Base-by-base conservation (phyloP, 1,140 invertebrate species). In the Papilio glaucus region DNA sequence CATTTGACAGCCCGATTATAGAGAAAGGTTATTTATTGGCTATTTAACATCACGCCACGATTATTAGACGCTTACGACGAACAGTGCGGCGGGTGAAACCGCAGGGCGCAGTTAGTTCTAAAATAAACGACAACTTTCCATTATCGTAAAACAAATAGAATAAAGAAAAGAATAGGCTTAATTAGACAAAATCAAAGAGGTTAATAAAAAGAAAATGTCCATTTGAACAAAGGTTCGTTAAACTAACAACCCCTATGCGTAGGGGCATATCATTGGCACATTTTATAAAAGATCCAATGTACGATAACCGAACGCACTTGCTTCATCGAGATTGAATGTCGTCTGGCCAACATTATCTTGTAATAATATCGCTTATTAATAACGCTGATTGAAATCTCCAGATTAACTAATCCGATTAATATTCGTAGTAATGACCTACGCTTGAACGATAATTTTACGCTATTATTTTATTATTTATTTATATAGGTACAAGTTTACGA, bases 371-470 rank as follows among this genome's bases (percentile, higher is more conserved):
- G 45, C 18, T 49, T 2, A 24, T 57, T 57, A 24, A 8, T 21
- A 57, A 24, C 21, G 21, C 49, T 57, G 21, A 26, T 57, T 57
- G 4, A 26, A 57, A 57, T 26, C 4, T 57, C 24, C 29, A 33
- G 29, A 26, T 57, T 57, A 4, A 53, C 21, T 53, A 57, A 57
- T 57, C 49, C 49, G 49, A 57, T 57, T 57, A 57, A 13, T 57
- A 57, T 24, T 24, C 21, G 49, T 57, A 57, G 49, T 57, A 57
- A 57, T 57, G 49, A 57, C 49, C 49, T 57, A 57, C 49, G 49
- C 10, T 57, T 57, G 49, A 26, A 57, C 49, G 49, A 57, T 57
- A 57, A 57, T 12, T 13, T 26, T 57, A 57, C 49, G 10, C 18
- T 57, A 57, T 57, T 21, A 21, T 9, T n/a, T 1, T 49, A 24